Evolutionary conservation across 1,140 invertebrate genomes (phyloP).

Genomic region (Drosophila takahashii): DNA sequence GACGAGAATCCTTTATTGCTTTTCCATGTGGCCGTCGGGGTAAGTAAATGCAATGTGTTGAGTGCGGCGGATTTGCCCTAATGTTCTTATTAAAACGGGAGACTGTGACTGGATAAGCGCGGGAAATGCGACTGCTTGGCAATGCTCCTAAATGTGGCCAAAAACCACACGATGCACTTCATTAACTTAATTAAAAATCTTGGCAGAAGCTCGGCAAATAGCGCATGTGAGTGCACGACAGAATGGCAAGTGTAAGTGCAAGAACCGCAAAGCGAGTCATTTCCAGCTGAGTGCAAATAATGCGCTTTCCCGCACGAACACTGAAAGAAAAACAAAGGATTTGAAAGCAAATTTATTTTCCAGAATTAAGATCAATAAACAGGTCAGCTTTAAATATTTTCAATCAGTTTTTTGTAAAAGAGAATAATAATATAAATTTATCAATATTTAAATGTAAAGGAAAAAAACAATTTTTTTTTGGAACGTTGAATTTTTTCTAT

Average conservation of each 20-base stretch:
- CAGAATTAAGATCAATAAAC: no score
- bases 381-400: no score
- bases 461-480: no score
- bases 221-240: slow-evolving; percentile 30
- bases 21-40: slow-evolving; percentile 29
- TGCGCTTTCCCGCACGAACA: slow-evolving; percentile 12
- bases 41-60: slow-evolving; percentile 28
- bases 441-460: no score
- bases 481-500: no score
- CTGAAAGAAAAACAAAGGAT: background rate
- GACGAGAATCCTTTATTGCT: slow-evolving; percentile 37
- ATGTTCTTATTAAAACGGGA: slow-evolving; percentile 40
- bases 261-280: slow-evolving; percentile 76
- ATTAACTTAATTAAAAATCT: slow-evolving; percentile 81
- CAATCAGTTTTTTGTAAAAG: no score
- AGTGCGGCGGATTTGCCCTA: background rate
- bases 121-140: slow-evolving; percentile 23
- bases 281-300: slow-evolving; percentile 70
- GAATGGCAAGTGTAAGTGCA: slow-evolving; percentile 35
- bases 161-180: slow-evolving; percentile 77
- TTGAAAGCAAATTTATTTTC: no score
- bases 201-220: slow-evolving; percentile 32
- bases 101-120: slow-evolving; percentile 8
- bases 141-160: slow-evolving; percentile 41
- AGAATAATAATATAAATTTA: no score